Evolutionary conservation across 2,888 invertebrate genomes (phyloP).

Genomic region (Pollenia griseotomentosa): DNA sequence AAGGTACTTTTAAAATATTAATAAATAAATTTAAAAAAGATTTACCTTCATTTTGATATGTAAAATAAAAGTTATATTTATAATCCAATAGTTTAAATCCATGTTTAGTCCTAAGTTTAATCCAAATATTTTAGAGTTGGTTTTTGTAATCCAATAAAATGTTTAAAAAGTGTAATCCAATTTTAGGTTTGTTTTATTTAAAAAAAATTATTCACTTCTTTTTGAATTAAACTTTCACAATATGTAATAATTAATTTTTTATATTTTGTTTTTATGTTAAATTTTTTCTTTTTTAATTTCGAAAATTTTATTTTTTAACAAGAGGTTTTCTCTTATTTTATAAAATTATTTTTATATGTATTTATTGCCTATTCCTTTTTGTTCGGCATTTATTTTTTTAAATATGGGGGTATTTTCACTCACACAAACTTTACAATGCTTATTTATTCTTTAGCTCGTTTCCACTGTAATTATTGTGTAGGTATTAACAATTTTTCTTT

Average conservation of each 20-base stretch:
- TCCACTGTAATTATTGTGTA: slow-evolving; percentile 40
- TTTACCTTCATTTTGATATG: neutral
- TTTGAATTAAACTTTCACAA: slow-evolving; percentile 67
- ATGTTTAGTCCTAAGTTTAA: neutral
- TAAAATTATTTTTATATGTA: slow-evolving; percentile 3
- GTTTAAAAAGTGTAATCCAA: slow-evolving; percentile 26
- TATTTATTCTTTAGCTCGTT: slow-evolving; percentile 57
- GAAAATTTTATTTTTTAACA: neutral
- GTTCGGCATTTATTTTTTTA: slow-evolving; percentile 19
- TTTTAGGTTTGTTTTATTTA: slow-evolving; percentile 26
- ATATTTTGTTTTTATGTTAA: slow-evolving; percentile 1
- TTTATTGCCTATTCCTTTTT: slow-evolving; percentile 42
- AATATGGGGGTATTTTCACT: slow-evolving; percentile 5
- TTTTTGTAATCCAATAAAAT: slow-evolving; percentile 23
- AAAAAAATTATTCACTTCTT: neutral
- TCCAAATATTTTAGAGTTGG: slow-evolving; percentile 6
- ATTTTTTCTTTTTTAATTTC: slow-evolving; percentile 6
- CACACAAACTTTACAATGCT: slow-evolving; percentile 9
- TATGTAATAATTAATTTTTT: slow-evolving; percentile 23
- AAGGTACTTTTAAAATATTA: neutral
- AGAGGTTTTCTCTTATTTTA: slow-evolving; percentile 50
- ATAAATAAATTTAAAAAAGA: neutral
- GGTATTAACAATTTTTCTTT: slow-evolving; percentile 68
- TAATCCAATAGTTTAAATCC: slow-evolving; percentile 43
- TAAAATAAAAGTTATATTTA: slow-evolving; percentile 13